Percentiles rank a stretch among this genome's conserved stretches.
phyloP scores from a whole-genome alignment of 2,888 invertebrate species.

The Cephus sareptanus region DNA sequence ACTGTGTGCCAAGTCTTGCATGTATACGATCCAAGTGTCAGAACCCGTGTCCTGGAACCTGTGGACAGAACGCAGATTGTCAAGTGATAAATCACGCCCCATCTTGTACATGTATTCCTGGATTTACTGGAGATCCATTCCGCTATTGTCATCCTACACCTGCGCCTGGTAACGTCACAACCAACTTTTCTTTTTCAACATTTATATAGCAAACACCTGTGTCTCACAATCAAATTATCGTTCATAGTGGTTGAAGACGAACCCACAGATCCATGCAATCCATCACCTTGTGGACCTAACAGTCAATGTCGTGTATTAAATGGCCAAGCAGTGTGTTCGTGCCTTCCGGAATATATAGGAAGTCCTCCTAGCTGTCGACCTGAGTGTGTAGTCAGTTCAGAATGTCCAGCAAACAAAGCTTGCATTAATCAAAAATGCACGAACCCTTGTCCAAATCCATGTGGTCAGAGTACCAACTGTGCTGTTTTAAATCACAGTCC shows the following conservation, averaged over 20 bases:
- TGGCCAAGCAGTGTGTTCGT: constrained; percentile 83
- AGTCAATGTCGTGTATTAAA: constrained; percentile 66
- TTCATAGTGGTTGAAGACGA: constrained; percentile 54
- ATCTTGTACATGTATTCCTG: constrained; percentile 71
- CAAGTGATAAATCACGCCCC: constrained; percentile 75
- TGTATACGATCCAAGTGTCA: constrained; percentile 75
- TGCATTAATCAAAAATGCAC: constrained; percentile 65
- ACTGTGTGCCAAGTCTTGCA: constrained; percentile 68
- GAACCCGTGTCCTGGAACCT: constrained; percentile 80
- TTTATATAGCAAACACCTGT: neutral
- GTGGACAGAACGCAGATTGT: constrained; percentile 77
- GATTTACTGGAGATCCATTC: constrained; percentile 76
- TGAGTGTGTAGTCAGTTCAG: constrained; percentile 65
- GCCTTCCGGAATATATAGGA: constrained; percentile 79
- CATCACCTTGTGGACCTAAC: constrained; percentile 66
- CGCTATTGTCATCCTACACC: constrained; percentile 65
- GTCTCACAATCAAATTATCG: constrained; percentile 32
- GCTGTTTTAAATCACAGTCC: constrained; percentile 67
- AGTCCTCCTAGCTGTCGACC: constrained; percentile 74
- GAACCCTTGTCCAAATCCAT: constrained; percentile 65
- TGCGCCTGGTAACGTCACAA: neutral
- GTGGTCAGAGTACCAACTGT: constrained; percentile 66
- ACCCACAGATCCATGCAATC: constrained; percentile 54
- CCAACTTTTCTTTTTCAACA: constrained; percentile 1
- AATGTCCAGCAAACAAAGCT: constrained; percentile 71